Evolutionary conservation across 2,113 vertebrate species (phyloP).

Genomic region (Oxyura jamaicensis): DNA sequence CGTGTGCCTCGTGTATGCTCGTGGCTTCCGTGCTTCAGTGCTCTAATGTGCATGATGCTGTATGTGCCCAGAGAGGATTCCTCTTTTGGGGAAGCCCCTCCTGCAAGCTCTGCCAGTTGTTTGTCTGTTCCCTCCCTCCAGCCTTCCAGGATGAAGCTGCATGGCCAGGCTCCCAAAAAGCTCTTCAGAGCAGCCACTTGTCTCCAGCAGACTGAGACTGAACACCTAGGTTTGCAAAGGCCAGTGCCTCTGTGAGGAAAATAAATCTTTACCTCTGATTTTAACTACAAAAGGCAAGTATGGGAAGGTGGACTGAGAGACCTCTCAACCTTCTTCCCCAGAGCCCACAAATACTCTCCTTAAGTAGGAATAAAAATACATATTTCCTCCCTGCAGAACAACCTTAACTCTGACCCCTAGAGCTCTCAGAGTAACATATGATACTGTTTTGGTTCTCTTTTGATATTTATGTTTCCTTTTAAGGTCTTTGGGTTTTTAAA

Average conservation of each 20-base stretch:
- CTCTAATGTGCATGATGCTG: background rate
- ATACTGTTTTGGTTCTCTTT: background rate
- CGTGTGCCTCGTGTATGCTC: background rate
- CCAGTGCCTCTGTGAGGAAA: slow-evolving; percentile 1
- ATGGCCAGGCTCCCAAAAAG: background rate
- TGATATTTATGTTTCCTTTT: background rate
- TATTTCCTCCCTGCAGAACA: background rate
- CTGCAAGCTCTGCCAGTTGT: rapidly evolving
- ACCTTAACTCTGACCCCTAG: background rate
- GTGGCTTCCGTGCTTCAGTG: background rate
- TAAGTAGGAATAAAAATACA: background rate
- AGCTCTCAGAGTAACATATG: background rate
- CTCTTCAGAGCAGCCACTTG: background rate
- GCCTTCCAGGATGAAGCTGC: background rate
- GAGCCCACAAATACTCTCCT: background rate
- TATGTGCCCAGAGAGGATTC: background rate
- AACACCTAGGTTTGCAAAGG: slow-evolving; percentile 11
- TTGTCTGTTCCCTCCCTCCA: background rate
- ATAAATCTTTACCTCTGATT: background rate
- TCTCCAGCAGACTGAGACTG: background rate
- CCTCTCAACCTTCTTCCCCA: background rate
- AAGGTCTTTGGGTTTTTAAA: background rate
- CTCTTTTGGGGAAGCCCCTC: background rate
- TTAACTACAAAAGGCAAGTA: slow-evolving; percentile 14
- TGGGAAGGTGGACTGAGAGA: background rate